Base-by-base conservation (phyloP, 2,888 invertebrate species). In the Diaperis boleti region DNA sequence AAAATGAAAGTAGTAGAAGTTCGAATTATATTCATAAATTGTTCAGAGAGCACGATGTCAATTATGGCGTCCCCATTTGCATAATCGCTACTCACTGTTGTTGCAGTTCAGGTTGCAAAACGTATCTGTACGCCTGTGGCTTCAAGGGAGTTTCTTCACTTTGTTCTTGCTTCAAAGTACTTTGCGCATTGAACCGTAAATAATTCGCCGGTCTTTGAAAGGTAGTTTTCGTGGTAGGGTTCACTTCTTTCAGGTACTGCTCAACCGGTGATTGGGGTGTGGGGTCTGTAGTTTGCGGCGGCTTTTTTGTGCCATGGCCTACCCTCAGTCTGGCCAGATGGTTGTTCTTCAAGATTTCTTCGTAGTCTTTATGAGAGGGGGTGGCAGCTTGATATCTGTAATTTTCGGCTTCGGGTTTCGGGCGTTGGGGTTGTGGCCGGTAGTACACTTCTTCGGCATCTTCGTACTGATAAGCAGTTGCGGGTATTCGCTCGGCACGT, bases 211-310 rank as follows among this genome's bases (percentile, higher is more conserved):
- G 64, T 33, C 59, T 54, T 35, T 59, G 59, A 41, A 41, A 47
- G 7, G 41, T 8, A 10, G 64, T 59, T 49, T 47, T 39, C 1
- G 64, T 64, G 1, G 64, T 64, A 8, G 64, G 64, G 54, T 55
- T 64, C 6, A 64, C 64, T 49, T 64, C 64, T 49, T 64, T 64
- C 44, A 64, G 42, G 20, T 64, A 64, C 31, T 64, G 64, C 22
- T 59, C 64, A 8, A 55, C 64, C 1, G 41, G 22, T 14, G 18
- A 29, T 15, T 55, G 52, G 3, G 42, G 52, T 3, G 13, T 5
- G 5, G 37, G 52, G 26, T 8, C 11, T 1, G 22, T 18, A 7
- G 56, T 17, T 33, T 47, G 44, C 10, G 41, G 18, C 18, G 54
- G 64, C 55, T 59, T 64, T 18, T 59, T 64, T 4, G 55, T 31